Conservation (phyloP, 2,888 invertebrate genomes). For the Andrena minutula region DNA sequence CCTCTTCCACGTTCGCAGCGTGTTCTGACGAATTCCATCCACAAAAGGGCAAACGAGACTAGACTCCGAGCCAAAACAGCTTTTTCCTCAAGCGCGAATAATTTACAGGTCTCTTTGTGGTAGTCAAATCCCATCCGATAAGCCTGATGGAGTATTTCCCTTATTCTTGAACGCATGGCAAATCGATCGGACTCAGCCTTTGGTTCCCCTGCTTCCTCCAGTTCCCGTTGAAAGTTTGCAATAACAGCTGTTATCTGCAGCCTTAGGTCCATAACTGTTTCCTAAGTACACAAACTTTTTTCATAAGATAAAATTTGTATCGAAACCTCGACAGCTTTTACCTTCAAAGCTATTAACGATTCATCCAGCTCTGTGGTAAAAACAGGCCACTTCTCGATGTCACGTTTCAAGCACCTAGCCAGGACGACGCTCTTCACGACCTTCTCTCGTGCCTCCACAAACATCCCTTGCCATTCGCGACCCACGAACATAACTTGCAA, state of each 20-base stretch:
- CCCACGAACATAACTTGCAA: constrained; percentile 88
- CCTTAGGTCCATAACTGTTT: constrained; percentile 87
- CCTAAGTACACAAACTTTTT: constrained; percentile 81
- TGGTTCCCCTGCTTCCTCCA: constrained; percentile 85
- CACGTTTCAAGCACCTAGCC: constrained; percentile 91
- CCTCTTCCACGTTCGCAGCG: constrained; percentile 94
- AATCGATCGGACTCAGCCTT: constrained; percentile 87
- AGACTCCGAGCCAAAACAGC: constrained; percentile 87
- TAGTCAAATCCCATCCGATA: constrained; percentile 96
- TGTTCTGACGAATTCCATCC: constrained; percentile 95
- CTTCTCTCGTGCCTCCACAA: constrained; percentile 92
- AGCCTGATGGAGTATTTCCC: constrained; percentile 93
- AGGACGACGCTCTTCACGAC: constrained; percentile 93
- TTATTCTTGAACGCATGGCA: constrained; percentile 88
- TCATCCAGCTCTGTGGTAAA: constrained; percentile 87
- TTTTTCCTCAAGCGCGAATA: constrained; percentile 86
- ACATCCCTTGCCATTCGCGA: constrained; percentile 92
- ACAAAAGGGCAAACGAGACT: constrained; percentile 91
- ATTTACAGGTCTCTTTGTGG: constrained; percentile 90
- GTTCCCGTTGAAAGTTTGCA: constrained; percentile 86
- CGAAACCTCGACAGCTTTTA: constrained; percentile 65
- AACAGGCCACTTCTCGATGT: constrained; percentile 87
- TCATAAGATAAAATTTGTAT: constrained; percentile 27
- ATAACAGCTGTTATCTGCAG: constrained; percentile 87
- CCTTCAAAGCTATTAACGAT: constrained; percentile 88